Evolutionary conservation across 2,888 invertebrate species (phyloP).

Genomic region (Aproaerema taeniolella): DNA sequence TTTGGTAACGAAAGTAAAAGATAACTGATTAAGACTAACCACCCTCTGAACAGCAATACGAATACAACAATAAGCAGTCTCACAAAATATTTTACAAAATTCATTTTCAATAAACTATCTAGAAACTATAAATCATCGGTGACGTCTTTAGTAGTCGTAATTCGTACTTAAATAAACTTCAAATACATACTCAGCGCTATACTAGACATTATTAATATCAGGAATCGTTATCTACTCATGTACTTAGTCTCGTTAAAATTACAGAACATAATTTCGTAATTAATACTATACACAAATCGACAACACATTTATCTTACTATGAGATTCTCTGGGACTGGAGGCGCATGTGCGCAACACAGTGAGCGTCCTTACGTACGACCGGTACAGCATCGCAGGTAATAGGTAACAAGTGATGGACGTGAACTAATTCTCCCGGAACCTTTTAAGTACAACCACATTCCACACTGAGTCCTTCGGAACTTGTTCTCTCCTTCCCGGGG

Average conservation of each 20-base stretch:
- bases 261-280: constrained; percentile 72
- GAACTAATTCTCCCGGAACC: constrained; percentile 41
- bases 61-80: constrained; percentile 78
- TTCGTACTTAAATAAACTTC: constrained; percentile 64
- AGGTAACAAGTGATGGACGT: constrained; percentile 49
- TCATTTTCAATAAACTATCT: constrained; percentile 69
- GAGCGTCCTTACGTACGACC: constrained; percentile 65
- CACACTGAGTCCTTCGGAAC: constrained; percentile 62
- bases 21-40: constrained; percentile 66
- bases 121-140: constrained; percentile 69
- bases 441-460: constrained; percentile 64
- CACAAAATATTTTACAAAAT: constrained; percentile 75
- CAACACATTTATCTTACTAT: constrained; percentile 69
- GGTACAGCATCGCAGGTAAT: constrained; percentile 50
- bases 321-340: constrained; percentile 73
- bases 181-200: constrained; percentile 72
- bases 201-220: constrained; percentile 73
- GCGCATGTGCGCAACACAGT: constrained; percentile 38
- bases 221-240: constrained; percentile 74
- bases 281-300: constrained; percentile 77
- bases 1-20: constrained; percentile 75
- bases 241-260: constrained; percentile 75
- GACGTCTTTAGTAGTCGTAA: constrained; percentile 65
- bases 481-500: constrained; percentile 40
- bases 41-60: constrained; percentile 66